Conservation (phyloP, 30 jellyfish, hydroid and myxozoan species). For the Rhopilema esculentum region DNA sequence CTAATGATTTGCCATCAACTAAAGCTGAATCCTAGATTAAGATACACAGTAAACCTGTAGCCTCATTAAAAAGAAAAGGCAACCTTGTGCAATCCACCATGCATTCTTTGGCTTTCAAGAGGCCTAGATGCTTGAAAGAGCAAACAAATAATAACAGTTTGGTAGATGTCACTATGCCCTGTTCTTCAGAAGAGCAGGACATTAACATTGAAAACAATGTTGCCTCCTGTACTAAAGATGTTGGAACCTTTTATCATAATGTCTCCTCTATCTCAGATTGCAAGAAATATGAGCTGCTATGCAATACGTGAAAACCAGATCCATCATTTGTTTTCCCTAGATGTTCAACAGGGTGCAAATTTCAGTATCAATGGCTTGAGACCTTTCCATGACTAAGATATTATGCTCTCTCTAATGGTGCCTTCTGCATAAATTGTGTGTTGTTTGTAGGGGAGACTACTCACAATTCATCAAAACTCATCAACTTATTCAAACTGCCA, state of each 20-base stretch:
- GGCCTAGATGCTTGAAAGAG: not conserved
- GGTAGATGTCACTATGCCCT: not conserved
- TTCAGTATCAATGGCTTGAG: slow-evolving; percentile 18
- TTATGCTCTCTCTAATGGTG: slow-evolving; percentile 31
- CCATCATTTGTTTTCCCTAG: slow-evolving; percentile 9
- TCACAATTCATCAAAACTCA: no score
- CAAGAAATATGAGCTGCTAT: slow-evolving; percentile 10
- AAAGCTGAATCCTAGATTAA: no score
- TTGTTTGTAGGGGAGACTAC: slow-evolving; percentile 13
- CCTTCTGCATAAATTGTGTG: slow-evolving; percentile 49
- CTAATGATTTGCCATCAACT: no score
- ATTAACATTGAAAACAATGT: not conserved
- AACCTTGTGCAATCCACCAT: no score
- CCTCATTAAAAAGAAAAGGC: no score
- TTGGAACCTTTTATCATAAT: not conserved
- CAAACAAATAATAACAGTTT: no score
- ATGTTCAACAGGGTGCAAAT: slow-evolving; percentile 3
- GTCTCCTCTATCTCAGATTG: no score
- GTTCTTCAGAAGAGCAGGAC: not conserved
- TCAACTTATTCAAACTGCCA: no score
- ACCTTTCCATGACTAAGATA: slow-evolving; percentile 49
- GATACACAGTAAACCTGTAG: no score
- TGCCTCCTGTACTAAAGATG: not conserved
- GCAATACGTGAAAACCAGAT: slow-evolving; percentile 16
- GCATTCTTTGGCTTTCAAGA: no score